These are phyloP conservation scores for Ceratosolen fusciceps DNA, from an alignment of 1,140 invertebrate genomes.

Conservation along the genomic window DNA sequence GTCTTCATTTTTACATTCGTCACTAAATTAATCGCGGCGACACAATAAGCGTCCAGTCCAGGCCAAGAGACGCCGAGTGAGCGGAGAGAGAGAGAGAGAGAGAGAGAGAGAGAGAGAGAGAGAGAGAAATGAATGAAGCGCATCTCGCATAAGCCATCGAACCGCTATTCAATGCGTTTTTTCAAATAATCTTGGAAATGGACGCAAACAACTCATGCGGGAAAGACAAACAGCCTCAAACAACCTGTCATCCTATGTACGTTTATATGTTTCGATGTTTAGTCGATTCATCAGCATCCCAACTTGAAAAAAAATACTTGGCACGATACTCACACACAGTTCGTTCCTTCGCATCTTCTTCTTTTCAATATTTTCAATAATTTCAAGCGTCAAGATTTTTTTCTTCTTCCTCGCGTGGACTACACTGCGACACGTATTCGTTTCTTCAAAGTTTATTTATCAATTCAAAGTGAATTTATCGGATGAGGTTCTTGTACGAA, in stretches of 20 bases:
- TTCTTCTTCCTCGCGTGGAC: no score
- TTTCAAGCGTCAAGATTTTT: background rate
- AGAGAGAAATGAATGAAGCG: background rate
- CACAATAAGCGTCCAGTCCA: no score
- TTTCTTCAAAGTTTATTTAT: no score
- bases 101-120: no score
- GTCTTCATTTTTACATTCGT: no score
- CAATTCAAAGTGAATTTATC: background rate
- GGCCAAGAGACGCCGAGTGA: no score
- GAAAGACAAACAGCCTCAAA: constrained; percentile 43
- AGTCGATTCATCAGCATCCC: constrained; percentile 45
- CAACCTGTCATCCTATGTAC: constrained; percentile 15
- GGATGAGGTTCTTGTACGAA: background rate
- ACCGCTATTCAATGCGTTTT: constrained; percentile 20
- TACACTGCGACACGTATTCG: no score
- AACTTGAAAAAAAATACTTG: constrained; percentile 35
- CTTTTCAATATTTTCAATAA: no score
- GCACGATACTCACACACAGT: background rate
- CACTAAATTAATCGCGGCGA: no score
- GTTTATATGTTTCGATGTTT: constrained; percentile 27
- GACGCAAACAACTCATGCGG: constrained; percentile 47
- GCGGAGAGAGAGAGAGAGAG: no score
- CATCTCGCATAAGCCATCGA: background rate
- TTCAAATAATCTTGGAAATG: constrained; percentile 46
- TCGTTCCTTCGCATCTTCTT: no score